phyloP scores from a whole-genome alignment of 2,113 vertebrate genomes.

The Amphiprion percula region DNA sequence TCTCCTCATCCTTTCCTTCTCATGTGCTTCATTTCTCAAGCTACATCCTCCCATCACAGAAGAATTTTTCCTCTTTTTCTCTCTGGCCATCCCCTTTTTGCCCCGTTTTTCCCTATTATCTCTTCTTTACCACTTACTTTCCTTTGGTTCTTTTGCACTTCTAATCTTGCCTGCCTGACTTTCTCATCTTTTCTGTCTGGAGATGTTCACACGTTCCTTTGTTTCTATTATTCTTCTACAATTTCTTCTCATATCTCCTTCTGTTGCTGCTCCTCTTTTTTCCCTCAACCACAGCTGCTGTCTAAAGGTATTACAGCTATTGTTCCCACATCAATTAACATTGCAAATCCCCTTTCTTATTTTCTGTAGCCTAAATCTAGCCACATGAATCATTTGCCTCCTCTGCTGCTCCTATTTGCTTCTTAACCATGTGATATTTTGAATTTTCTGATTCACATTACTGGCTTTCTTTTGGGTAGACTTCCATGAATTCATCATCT shows the following conservation, averaged over 20 bases:
- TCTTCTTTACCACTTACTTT: background rate
- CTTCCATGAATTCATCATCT: constrained; percentile 34
- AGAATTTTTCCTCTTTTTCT: background rate
- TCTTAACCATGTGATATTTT: constrained; percentile 29
- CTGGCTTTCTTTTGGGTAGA: constrained; percentile 18
- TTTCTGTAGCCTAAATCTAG: constrained; percentile 31
- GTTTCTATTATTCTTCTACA: background rate
- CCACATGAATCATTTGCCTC: constrained; percentile 49
- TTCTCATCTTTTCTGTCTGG: constrained; percentile 1
- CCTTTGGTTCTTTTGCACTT: background rate
- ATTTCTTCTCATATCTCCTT: constrained; percentile 2
- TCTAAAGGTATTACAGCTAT: constrained; percentile 53
- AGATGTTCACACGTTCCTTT: background rate
- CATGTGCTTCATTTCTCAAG: constrained; percentile 5
- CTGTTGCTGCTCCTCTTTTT: background rate
- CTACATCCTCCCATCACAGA: background rate
- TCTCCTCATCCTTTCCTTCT: background rate
- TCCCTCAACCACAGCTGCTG: constrained; percentile 1
- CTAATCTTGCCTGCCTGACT: background rate
- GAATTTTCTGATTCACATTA: constrained; percentile 45
- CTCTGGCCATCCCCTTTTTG: background rate
- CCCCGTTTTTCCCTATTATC: background rate
- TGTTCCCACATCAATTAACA: constrained; percentile 61
- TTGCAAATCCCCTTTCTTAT: constrained; percentile 47
- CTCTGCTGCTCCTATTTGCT: constrained; percentile 31